phyloP scores from a whole-genome alignment of 2,888 invertebrate genomes.

The Eubasilissa splendida region DNA sequence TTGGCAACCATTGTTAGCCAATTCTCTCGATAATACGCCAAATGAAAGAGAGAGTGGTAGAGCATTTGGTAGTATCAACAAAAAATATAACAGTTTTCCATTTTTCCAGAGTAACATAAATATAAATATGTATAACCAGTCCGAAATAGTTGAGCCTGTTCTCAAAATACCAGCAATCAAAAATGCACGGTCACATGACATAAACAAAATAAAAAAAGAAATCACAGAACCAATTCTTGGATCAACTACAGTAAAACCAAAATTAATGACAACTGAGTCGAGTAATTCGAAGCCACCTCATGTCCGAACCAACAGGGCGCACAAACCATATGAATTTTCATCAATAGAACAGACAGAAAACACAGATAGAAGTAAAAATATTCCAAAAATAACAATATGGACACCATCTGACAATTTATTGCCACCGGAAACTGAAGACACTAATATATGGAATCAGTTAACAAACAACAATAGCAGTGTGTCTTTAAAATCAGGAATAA shows the following conservation, averaged over 20 bases:
- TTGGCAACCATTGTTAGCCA: constrained; percentile 72
- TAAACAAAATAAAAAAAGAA: constrained; percentile 67
- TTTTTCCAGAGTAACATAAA: constrained; percentile 46
- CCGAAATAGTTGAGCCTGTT: constrained; percentile 84
- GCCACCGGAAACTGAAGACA: constrained; percentile 58
- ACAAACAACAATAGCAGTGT: constrained; percentile 20
- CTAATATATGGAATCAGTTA: constrained; percentile 51
- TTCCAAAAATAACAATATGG: constrained; percentile 61
- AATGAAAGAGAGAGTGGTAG: constrained; percentile 71
- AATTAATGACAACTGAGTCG: constrained; percentile 20
- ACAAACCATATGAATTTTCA: constrained; percentile 47
- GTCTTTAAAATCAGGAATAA: constrained; percentile 11
- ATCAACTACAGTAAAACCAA: constrained; percentile 65
- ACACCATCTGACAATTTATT: constrained; percentile 61
- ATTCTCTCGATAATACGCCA: constrained; percentile 65
- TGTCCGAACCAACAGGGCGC: constrained; percentile 52
- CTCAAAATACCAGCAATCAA: constrained; percentile 76
- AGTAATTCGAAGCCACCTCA: constrained; percentile 26
- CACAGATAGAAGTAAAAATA: constrained; percentile 39
- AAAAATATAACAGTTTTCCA: constrained; percentile 61
- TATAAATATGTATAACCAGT: constrained; percentile 61
- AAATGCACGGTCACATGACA: constrained; percentile 70
- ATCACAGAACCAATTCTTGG: constrained; percentile 79
- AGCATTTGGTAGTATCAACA: constrained; percentile 76
- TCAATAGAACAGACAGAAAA: constrained; percentile 15